A percentile compares a stretch with the other conserved stretches of the same genome.
Evolutionary conservation across 2,113 vertebrate genomes (phyloP).

Genomic region (Rhombomys opimus): DNA sequence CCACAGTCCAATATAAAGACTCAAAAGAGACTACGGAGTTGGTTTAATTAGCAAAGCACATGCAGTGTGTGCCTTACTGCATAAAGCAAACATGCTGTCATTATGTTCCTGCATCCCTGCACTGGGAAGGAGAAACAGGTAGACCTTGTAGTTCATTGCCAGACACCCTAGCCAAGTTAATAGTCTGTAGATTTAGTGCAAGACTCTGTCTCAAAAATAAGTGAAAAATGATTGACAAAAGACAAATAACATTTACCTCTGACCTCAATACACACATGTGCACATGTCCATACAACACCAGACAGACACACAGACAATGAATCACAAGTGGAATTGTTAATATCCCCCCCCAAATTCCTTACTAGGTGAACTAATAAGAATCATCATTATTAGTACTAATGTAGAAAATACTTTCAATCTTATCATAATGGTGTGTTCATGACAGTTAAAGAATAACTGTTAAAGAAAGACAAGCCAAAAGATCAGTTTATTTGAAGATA

Average conservation of each 20-base stretch:
- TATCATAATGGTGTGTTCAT: background rate
- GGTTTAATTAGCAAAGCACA: background rate
- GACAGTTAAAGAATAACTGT: background rate
- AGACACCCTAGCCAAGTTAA: background rate
- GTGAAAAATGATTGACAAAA: background rate
- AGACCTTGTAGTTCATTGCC: too few species aligned
- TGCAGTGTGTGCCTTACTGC: background rate
- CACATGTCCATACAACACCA: background rate
- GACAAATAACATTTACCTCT: background rate
- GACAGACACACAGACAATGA: background rate
- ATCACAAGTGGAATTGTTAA: background rate
- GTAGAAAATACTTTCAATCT: background rate
- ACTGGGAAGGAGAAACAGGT: background rate
- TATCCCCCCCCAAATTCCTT: background rate
- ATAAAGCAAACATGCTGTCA: background rate
- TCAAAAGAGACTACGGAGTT: background rate
- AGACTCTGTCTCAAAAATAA: background rate
- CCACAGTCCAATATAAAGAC: background rate
- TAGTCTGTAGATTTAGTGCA: background rate
- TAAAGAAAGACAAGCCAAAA: background rate
- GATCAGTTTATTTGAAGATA: background rate
- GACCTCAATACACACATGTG: background rate
- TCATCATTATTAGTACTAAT: background rate
- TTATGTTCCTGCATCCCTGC: background rate
- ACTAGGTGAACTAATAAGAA: background rate